phyloP scores from a whole-genome alignment of 2,113 vertebrate species.

The Protomyctophum bolini region DNA sequence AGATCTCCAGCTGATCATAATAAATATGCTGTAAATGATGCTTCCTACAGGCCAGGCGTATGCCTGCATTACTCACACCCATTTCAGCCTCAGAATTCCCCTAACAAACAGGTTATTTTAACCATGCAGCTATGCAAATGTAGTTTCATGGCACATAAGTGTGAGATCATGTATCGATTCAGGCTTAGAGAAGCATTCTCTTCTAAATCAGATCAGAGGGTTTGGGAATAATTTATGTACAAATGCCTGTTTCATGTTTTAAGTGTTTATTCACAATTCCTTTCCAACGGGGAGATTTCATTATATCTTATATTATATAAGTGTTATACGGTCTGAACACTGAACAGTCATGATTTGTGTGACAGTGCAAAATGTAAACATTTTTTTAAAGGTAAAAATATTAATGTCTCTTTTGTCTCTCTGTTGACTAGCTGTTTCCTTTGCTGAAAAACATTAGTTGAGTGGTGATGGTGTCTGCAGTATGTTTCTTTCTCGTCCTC shows the following conservation, averaged over 20 bases:
- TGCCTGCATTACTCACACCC: background rate
- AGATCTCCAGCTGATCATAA: slow-evolving; percentile 25
- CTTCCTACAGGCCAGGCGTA: background rate
- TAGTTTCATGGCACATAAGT: background rate
- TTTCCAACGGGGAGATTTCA: background rate
- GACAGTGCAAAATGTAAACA: background rate
- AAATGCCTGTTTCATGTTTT: background rate
- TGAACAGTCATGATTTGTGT: background rate
- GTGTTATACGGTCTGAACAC: background rate
- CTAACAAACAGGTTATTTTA: background rate
- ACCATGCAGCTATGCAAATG: background rate
- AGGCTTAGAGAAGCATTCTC: background rate
- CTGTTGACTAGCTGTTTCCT: no score
- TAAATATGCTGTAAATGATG: slow-evolving; percentile 14
- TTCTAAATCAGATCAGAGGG: background rate
- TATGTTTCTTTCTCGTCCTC: background rate
- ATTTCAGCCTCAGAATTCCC: background rate
- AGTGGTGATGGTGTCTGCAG: no score
- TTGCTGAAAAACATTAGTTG: no score
- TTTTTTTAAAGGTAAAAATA: no score
- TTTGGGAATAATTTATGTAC: background rate
- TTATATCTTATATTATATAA: background rate
- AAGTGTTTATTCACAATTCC: background rate
- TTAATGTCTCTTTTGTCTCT: no score
- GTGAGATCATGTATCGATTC: background rate